A percentile compares a stretch with the other conserved stretches of the same genome.
Conservation (phyloP, 2,113 vertebrate genomes). For the Eleginops maclovinus region DNA sequence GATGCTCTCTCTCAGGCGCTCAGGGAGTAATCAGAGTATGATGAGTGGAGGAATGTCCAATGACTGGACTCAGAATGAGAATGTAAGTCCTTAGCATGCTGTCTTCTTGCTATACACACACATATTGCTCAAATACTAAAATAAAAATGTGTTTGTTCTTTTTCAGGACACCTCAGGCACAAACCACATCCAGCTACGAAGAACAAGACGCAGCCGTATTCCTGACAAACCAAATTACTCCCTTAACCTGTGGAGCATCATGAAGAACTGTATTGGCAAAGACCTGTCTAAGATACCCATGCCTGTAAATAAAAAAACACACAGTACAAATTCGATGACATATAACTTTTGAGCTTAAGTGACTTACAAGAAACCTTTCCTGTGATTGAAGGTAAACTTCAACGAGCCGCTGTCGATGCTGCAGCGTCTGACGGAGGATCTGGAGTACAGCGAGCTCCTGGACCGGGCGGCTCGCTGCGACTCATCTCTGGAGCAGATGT, state of each 20-base stretch:
- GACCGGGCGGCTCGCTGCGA: conserved; percentile 86
- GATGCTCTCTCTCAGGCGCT: conserved; percentile 81
- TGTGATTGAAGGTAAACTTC: conserved; percentile 81
- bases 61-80: conserved; percentile 90
- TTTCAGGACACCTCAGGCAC: conserved; percentile 74
- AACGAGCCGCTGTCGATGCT: conserved; percentile 95
- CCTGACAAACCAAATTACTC: conserved; percentile 85
- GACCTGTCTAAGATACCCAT: conserved; percentile 96
- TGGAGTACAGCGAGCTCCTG: conserved; percentile 95
- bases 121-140: background rate
- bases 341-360: background rate
- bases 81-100: conserved; percentile 78
- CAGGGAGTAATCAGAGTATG: conserved; percentile 88
- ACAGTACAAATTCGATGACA: background rate
- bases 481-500: conserved; percentile 82
- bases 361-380: background rate
- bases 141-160: background rate
- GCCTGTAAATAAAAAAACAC: conserved; percentile 85
- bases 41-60: conserved; percentile 86
- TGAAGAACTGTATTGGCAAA: conserved; percentile 95
- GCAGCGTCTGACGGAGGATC: conserved; percentile 93
- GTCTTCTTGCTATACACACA: background rate
- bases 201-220: conserved; percentile 78
- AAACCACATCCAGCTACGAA: conserved; percentile 77
- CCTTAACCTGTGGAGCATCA: conserved; percentile 84